Evolutionary conservation across 1,140 invertebrate genomes (phyloP), one percentile per base, ranked within the genome.

Genomic region (Epicauta chinensis): DNA sequence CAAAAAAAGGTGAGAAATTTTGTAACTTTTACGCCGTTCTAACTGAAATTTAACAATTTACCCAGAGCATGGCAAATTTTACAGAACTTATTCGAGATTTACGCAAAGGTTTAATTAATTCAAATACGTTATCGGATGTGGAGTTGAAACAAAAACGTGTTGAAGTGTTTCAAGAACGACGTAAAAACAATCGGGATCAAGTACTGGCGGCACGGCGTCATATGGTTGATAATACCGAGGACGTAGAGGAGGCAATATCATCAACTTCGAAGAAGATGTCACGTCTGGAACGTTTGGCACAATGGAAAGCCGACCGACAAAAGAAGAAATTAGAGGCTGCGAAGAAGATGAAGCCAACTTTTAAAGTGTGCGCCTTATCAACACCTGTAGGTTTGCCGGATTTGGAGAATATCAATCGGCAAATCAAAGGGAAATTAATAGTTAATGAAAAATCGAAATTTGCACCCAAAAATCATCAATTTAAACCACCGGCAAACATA

Each of bases 241-340:
- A 4, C 14, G 11, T 12, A 4, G 35, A 36, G n/a, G 35, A 36
- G 11, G 35, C 5, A 10, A 10, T 7, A 12, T 3, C 5, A 15
- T 10, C 5, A 15, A 12, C n/a, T 7, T 7, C 11, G 11, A 15
- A 15, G 11, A 36, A 5, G 23, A 23, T 23, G 23, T 5, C 55
- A 35, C 39, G 61, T 16, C 32, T 61, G n/a, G 54, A 59, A 38
- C 37, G 56, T 29, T 45, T 63, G 17, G 12, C 36, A 16, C 47
- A 63, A 34, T 63, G 61, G 61, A 61, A 59, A 41, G 45, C 43
- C 14, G 55, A 63, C 7, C 59, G 54, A 32, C 45, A 43, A 17
- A 51, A 57, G 34, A 39, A 36, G n/a, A 55, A 55, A 29, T n/a
- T 46, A 41, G 30, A 39, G 14, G 31, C 42, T 36, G 58, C 50